A percentile compares a stretch with the other conserved stretches of the same genome.
These are phyloP conservation scores for Cacatua alba DNA, from an alignment of 2,113 vertebrate genomes.

Conservation along the genomic window DNA sequence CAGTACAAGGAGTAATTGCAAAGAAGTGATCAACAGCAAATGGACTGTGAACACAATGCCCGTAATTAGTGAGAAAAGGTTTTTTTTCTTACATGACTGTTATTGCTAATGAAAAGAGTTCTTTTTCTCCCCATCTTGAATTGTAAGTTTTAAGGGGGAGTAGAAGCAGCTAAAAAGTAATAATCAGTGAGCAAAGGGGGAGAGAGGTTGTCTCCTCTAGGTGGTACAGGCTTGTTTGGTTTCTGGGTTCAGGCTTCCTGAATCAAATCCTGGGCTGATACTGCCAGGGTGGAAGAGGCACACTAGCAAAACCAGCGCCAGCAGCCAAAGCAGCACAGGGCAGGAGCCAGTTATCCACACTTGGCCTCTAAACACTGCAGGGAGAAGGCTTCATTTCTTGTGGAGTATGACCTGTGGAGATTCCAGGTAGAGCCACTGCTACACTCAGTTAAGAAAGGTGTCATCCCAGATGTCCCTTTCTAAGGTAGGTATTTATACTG, in stretches of 20 bases:
- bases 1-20: not conserved
- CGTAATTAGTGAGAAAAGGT: constrained; percentile 23
- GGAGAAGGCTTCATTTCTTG: not conserved
- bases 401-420: not conserved
- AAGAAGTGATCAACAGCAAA: constrained; percentile 40
- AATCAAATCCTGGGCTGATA: not conserved
- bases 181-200: not conserved
- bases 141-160: not conserved
- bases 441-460: not conserved
- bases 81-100: not conserved
- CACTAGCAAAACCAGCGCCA: not conserved
- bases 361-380: not conserved
- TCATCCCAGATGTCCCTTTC: not conserved
- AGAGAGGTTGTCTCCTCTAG: not conserved
- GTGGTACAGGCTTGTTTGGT: not conserved
- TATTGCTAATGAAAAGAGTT: not conserved
- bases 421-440: not conserved
- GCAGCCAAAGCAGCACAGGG: not conserved
- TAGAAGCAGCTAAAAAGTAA: not conserved
- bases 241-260: not conserved
- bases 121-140: constrained; percentile 9
- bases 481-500: not conserved
- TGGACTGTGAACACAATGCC: not conserved
- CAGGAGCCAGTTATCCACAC: not conserved
- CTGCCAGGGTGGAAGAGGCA: not conserved